phyloP scores from a whole-genome alignment of 1,140 invertebrate genomes.

The Pseudomyrmex cubaensis region DNA sequence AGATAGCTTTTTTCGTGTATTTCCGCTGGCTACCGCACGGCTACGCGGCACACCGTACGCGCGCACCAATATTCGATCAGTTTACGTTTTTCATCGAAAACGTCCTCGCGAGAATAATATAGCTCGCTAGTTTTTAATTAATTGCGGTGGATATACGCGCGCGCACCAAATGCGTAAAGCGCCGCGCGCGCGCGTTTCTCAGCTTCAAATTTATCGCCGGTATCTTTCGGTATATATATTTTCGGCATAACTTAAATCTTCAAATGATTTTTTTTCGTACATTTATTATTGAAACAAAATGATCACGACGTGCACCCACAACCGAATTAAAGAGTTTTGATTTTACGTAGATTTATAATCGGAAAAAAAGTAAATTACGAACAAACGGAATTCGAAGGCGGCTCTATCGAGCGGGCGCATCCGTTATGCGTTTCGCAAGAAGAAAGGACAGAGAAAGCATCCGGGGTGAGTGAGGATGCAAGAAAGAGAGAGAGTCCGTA shows the following conservation, averaged over 20 bases:
- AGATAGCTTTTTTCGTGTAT: slow-evolving; percentile 59
- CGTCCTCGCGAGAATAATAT: slow-evolving; percentile 49
- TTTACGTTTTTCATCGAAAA: slow-evolving; percentile 65
- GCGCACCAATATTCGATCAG: slow-evolving; percentile 62
- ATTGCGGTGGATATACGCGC: slow-evolving; percentile 26
- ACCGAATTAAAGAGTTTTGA: neutral
- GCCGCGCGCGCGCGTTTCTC: neutral
- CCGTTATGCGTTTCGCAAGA: slow-evolving; percentile 66
- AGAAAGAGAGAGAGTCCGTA: slow-evolving; percentile 60
- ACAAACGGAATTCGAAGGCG: slow-evolving; percentile 47
- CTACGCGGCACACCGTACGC: slow-evolving; percentile 47
- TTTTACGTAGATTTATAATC: neutral
- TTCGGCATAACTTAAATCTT: neutral
- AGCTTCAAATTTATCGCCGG: slow-evolving; percentile 26
- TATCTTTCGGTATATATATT: slow-evolving; percentile 27
- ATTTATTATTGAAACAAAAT: neutral
- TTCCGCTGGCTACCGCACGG: slow-evolving; percentile 60
- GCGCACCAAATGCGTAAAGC: slow-evolving; percentile 8
- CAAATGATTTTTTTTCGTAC: neutral
- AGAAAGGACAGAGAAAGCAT: slow-evolving; percentile 33
- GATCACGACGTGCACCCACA: neutral
- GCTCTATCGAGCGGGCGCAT: slow-evolving; percentile 65
- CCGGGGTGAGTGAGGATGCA: slow-evolving; percentile 8
- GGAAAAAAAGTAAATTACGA: too few relatives aligned
- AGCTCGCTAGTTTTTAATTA: slow-evolving; percentile 55